These are phyloP conservation scores for Penaeus monodon DNA, from an alignment of 2,888 invertebrate species.

Conservation along the genomic window DNA sequence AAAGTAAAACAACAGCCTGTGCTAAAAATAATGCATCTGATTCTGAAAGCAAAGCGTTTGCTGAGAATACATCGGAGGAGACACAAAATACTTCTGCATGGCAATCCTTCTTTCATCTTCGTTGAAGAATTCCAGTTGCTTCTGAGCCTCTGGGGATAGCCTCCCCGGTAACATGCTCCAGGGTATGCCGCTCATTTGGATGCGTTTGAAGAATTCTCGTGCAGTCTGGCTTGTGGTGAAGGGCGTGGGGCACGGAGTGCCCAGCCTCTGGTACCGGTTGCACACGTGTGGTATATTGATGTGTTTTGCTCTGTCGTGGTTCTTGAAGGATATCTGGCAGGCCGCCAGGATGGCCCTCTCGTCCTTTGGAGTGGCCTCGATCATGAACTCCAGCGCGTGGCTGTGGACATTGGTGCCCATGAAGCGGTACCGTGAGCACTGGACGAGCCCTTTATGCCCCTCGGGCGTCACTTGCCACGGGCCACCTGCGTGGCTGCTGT, in stretches of 20 bases:
- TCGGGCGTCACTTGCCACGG: slow-evolving; percentile 31
- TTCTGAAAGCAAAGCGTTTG: too few relatives aligned
- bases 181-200: not conserved
- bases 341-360: slow-evolving; percentile 28
- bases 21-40: too few relatives aligned
- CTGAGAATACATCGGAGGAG: too few relatives aligned
- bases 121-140: slow-evolving; percentile 10
- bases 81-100: too few relatives aligned
- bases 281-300: slow-evolving; percentile 32
- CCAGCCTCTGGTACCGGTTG: slow-evolving; percentile 38
- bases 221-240: slow-evolving; percentile 24
- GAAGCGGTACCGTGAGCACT: slow-evolving; percentile 37
- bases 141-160: slow-evolving; percentile 12
- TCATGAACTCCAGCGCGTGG: slow-evolving; percentile 43
- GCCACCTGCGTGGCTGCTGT: slow-evolving; percentile 23
- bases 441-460: slow-evolving; percentile 31
- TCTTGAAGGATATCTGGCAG: slow-evolving; percentile 47
- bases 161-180: not conserved
- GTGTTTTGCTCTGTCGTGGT: slow-evolving; percentile 37
- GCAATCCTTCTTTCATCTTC: too few relatives aligned
- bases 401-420: slow-evolving; percentile 18
- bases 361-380: slow-evolving; percentile 19
- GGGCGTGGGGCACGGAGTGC: slow-evolving; percentile 29
- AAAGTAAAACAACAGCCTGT: too few relatives aligned
- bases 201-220: not conserved